Conservation (phyloP, 2,797 vertebrate genomes). For the Pantherophis alleghaniensis region DNA sequence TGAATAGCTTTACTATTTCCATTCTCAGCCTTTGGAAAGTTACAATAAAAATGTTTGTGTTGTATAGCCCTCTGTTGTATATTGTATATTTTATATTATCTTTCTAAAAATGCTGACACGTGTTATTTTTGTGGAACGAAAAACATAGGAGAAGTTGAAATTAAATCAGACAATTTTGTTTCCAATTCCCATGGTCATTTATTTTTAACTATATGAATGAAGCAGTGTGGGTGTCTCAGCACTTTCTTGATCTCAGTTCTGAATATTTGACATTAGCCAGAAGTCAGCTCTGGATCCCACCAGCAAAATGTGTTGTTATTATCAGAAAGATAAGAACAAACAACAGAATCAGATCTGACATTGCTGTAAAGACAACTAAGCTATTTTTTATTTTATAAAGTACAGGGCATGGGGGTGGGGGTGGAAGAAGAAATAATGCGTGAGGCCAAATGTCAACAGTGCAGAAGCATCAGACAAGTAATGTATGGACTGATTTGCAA, state of each 20-base stretch:
- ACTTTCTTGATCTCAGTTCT: constrained; percentile 1
- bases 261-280: constrained; percentile 22
- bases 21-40: neutral
- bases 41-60: neutral
- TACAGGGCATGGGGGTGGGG: neutral
- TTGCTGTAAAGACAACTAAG: constrained; percentile 8
- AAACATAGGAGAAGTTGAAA: neutral
- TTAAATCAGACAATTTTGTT: neutral
- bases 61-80: neutral
- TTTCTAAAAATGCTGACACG: neutral
- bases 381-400: neutral
- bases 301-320: constrained; percentile 14
- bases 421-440: neutral
- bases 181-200: neutral
- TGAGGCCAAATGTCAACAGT: neutral
- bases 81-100: neutral
- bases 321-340: constrained; percentile 26
- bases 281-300: constrained; percentile 6
- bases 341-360: constrained; percentile 3
- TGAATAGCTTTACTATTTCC: neutral
- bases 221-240: neutral
- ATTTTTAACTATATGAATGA: neutral
- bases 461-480: neutral
- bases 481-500: neutral
- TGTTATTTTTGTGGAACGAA: neutral